Percentiles rank a stretch among this genome's conserved stretches.
Evolutionary conservation across 2,113 vertebrate species (phyloP).

Genomic region (Tragelaphus strepsiceros): DNA sequence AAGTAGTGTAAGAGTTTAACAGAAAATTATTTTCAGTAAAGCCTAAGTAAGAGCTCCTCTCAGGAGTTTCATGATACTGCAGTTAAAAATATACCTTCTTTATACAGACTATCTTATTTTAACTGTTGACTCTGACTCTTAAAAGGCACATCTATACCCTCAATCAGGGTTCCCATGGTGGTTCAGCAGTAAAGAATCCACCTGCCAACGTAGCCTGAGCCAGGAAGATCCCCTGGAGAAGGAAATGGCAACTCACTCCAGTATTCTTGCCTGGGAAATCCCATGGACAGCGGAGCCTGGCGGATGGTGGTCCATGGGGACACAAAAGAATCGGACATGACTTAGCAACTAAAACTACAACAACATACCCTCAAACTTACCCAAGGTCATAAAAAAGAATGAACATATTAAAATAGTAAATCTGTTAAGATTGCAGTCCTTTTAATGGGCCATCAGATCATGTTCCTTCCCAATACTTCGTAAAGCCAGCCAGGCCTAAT

Average conservation of each 20-base stretch:
- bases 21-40: constrained; percentile 3
- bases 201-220: neutral
- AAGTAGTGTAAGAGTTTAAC: neutral
- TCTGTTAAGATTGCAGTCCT: neutral
- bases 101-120: neutral
- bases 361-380: neutral
- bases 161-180: neutral
- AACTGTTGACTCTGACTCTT: neutral
- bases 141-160: neutral
- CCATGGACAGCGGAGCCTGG: neutral
- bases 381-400: neutral
- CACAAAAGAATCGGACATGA: neutral
- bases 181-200: neutral
- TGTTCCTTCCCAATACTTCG: neutral
- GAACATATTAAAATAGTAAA: neutral
- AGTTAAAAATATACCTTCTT: neutral
- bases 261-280: neutral
- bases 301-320: neutral
- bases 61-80: neutral
- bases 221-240: neutral
- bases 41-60: neutral
- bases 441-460: neutral
- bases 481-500: neutral
- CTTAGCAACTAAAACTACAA: neutral
- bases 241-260: neutral